Percentiles rank a stretch among this genome's conserved stretches.
These are phyloP conservation scores for Gila robusta DNA, from an alignment of 2,797 vertebrate genomes.

Conservation along the genomic window DNA sequence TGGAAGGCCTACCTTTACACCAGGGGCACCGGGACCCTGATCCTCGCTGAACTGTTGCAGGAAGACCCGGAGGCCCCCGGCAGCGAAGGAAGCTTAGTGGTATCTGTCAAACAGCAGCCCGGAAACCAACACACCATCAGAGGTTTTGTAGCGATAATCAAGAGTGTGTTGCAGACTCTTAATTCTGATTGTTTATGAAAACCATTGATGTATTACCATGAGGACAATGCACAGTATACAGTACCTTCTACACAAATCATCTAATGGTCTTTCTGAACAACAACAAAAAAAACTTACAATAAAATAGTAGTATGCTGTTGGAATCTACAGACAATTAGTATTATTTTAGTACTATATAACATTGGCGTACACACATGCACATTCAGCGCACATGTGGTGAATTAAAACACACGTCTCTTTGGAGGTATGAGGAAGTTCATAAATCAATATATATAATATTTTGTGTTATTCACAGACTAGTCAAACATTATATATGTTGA, in stretches of 20 bases:
- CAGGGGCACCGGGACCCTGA: constrained; percentile 77
- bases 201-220: background rate
- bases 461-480: background rate
- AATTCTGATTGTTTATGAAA: constrained; percentile 47
- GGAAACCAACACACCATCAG: constrained; percentile 72
- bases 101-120: constrained; percentile 84
- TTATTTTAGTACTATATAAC: background rate
- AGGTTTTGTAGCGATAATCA: constrained; percentile 79
- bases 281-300: background rate
- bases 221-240: background rate
- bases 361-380: background rate
- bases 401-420: background rate
- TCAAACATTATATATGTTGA: background rate
- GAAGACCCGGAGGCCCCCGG: constrained; percentile 45
- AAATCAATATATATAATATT: background rate
- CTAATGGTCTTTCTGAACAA: background rate
- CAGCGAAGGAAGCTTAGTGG: constrained; percentile 67
- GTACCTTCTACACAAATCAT: background rate
- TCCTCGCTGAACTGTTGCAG: constrained; percentile 86
- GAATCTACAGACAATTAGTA: background rate
- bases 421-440: background rate
- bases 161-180: constrained; percentile 78
- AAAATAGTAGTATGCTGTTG: background rate
- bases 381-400: background rate
- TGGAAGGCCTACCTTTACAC: constrained; percentile 95